phyloP scores from a whole-genome alignment of 2,888 invertebrate species.

The Cybosia mesomella region DNA sequence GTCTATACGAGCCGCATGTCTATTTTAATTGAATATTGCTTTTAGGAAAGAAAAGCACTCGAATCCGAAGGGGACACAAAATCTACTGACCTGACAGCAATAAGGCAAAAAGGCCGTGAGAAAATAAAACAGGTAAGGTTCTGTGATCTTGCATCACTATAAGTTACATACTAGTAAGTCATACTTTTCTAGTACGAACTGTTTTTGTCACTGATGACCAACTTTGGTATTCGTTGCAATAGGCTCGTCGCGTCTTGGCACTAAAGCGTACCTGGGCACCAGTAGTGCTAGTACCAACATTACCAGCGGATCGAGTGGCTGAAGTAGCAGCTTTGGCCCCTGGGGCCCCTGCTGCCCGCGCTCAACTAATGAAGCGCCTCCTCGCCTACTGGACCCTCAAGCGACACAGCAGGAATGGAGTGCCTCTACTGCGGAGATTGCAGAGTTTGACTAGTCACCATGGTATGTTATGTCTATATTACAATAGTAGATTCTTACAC shows the following conservation, averaged over 20 bases:
- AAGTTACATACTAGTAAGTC: too few relatives aligned
- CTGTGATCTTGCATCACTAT: too few relatives aligned
- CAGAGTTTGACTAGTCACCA: slow-evolving; percentile 72
- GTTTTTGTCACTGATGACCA: not conserved
- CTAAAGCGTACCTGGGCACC: slow-evolving; percentile 96
- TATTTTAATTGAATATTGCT: not conserved
- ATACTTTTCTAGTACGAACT: too few relatives aligned
- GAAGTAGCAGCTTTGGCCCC: slow-evolving; percentile 94
- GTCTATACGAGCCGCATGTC: not conserved
- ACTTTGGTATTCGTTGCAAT: not conserved
- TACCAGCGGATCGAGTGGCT: slow-evolving; percentile 95
- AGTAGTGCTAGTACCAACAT: slow-evolving; percentile 96
- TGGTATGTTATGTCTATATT: slow-evolving; percentile 49
- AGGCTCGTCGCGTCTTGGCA: slow-evolving; percentile 94
- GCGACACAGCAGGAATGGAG: slow-evolving; percentile 97
- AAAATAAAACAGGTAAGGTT: slow-evolving; percentile 91
- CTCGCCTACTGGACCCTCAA: slow-evolving; percentile 99
- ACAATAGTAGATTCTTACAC: too few relatives aligned
- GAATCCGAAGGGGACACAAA: slow-evolving; percentile 82
- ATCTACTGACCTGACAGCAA: slow-evolving; percentile 72
- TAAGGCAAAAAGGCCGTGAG: slow-evolving; percentile 90
- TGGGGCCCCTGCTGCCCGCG: slow-evolving; percentile 89
- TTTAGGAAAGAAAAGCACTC: slow-evolving; percentile 75
- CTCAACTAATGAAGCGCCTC: slow-evolving; percentile 95
- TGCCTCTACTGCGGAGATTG: slow-evolving; percentile 93